A percentile compares a stretch with the other conserved stretches of the same genome.
Conservation (phyloP, 2,888 invertebrate species). For the Erebia aethiops region DNA sequence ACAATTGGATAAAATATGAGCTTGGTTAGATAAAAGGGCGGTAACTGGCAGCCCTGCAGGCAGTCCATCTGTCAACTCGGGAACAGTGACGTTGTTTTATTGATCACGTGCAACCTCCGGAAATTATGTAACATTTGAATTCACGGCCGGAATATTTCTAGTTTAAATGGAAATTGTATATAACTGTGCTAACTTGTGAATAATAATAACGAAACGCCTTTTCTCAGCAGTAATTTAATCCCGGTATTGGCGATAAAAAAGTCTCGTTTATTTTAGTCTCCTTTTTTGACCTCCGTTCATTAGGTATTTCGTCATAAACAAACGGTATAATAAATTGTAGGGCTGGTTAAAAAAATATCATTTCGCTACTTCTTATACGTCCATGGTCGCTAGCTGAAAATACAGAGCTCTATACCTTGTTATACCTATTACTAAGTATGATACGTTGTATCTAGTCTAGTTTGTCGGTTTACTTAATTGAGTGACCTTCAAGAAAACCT, state of each 20-base stretch:
- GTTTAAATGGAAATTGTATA: constrained; percentile 49
- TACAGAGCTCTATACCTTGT: too few relatives aligned
- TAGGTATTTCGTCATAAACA: background rate
- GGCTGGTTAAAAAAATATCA: too few relatives aligned
- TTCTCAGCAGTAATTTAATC: background rate
- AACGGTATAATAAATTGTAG: too few relatives aligned
- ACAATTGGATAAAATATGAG: background rate
- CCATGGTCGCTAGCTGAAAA: too few relatives aligned
- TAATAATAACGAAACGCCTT: background rate
- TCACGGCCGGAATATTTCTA: constrained; percentile 20
- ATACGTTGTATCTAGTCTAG: too few relatives aligned
- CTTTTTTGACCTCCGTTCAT: background rate
- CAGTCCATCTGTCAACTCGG: constrained; percentile 34
- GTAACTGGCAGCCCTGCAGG: background rate
- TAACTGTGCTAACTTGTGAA: constrained; percentile 31
- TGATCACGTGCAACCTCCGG: constrained; percentile 43
- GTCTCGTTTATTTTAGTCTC: background rate
- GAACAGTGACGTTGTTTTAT: constrained; percentile 40
- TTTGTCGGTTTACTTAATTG: too few relatives aligned
- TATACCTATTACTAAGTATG: too few relatives aligned
- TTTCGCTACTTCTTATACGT: too few relatives aligned
- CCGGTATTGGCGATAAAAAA: background rate
- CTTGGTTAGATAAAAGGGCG: background rate
- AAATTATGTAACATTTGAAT: constrained; percentile 39
- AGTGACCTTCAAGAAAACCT: too few relatives aligned